Evolutionary conservation across 2,113 vertebrate genomes (phyloP).

Genomic region (Camelus dromedarius): DNA sequence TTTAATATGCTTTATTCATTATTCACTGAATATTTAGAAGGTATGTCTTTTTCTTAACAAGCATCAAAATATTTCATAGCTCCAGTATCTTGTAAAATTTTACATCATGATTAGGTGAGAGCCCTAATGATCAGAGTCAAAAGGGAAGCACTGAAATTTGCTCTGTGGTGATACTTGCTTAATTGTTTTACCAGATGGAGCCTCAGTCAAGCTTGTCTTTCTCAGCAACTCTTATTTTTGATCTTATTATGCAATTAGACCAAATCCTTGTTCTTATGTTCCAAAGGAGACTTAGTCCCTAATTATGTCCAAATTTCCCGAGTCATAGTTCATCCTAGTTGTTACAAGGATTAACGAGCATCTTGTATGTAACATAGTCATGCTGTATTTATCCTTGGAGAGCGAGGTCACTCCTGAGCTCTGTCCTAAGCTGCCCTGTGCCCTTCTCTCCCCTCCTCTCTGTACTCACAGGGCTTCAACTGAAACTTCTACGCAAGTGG

Average conservation of each 20-base stretch:
- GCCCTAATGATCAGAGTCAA: background rate
- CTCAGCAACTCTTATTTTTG: slow-evolving; percentile 19
- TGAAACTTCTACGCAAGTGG: background rate
- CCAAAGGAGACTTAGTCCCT: background rate
- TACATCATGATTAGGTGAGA: background rate
- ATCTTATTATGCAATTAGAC: slow-evolving; percentile 42
- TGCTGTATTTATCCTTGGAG: background rate
- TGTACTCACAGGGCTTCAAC: background rate
- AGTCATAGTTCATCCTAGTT: background rate
- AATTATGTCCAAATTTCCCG: slow-evolving; percentile 4
- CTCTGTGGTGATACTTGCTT: slow-evolving; percentile 35
- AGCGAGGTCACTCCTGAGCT: background rate
- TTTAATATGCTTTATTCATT: background rate
- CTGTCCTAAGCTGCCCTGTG: background rate
- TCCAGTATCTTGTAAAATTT: slow-evolving; percentile 38
- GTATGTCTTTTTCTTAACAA: slow-evolving; percentile 45
- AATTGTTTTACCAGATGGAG: background rate
- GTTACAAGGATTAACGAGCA: background rate
- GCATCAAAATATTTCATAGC: background rate
- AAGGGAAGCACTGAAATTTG: background rate
- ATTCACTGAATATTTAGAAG: background rate
- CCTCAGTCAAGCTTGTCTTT: slow-evolving; percentile 12
- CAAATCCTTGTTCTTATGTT: background rate
- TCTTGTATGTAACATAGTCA: background rate
- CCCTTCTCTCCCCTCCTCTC: background rate